Evolutionary conservation across 2,113 vertebrate genomes (phyloP).

Genomic region (Pleuronectes platessa): DNA sequence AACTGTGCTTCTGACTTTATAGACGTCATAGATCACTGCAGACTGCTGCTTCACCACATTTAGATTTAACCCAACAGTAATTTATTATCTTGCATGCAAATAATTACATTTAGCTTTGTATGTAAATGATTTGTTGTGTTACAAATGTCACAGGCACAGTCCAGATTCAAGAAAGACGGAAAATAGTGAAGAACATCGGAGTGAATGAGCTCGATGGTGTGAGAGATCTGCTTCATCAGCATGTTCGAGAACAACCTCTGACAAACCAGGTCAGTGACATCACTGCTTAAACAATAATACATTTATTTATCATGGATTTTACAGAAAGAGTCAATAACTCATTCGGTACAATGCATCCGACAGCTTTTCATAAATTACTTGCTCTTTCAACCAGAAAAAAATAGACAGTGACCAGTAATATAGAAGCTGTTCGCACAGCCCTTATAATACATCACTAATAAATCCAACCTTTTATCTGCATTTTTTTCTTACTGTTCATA

Average conservation of each 20-base stretch:
- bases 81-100: neutral
- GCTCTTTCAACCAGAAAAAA: no score
- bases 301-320: neutral
- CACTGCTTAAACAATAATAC: no score
- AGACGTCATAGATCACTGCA: no score
- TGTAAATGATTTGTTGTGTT: conserved; percentile 19
- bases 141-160: conserved; percentile 82
- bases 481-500: no score
- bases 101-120: neutral
- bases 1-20: no score
- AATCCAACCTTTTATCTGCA: neutral
- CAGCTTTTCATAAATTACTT: no score
- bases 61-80: neutral
- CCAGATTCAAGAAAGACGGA: conserved; percentile 88
- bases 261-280: conserved; percentile 75
- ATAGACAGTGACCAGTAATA: no score
- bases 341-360: no score
- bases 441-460: neutral
- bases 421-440: no score
- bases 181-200: conserved; percentile 80
- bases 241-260: conserved; percentile 72
- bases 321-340: no score
- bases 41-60: no score
- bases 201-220: conserved; percentile 77
- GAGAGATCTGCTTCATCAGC: conserved; percentile 81